Evolutionary conservation across 2,797 vertebrate species (phyloP).

Genomic region (Sebastes nivosus): DNA sequence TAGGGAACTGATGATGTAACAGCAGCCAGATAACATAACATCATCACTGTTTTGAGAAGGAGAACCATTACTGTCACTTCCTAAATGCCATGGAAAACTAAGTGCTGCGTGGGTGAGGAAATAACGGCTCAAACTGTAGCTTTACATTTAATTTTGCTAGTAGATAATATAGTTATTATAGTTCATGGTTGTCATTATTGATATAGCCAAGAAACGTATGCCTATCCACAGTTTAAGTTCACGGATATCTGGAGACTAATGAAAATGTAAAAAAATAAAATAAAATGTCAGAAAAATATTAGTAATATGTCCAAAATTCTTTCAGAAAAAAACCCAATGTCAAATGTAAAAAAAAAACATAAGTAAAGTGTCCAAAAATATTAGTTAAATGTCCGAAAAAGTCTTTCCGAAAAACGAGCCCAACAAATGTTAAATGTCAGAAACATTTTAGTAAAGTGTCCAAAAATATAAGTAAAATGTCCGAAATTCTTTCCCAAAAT

Average conservation of each 20-base stretch:
- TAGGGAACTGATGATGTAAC: conserved; percentile 43
- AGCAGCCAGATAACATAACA: conserved; percentile 56
- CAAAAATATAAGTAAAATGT: not conserved
- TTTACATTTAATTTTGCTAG: not conserved
- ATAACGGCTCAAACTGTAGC: not conserved
- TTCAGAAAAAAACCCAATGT: not conserved
- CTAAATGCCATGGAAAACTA: conserved; percentile 41
- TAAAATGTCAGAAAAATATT: not conserved
- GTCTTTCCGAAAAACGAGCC: no score
- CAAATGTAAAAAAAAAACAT: no score
- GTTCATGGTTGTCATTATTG: not conserved
- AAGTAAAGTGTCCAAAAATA: no score
- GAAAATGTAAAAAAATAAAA: not conserved
- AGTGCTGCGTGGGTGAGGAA: not conserved
- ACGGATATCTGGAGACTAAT: not conserved
- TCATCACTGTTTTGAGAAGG: conserved; percentile 30
- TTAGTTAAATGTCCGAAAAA: no score
- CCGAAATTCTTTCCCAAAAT: not conserved
- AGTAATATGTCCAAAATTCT: not conserved
- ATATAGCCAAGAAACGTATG: not conserved
- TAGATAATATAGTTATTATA: not conserved
- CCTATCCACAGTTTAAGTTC: not conserved
- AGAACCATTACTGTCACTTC: conserved; percentile 30
- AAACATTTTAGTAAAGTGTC: not conserved
- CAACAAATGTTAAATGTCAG: not conserved